Base-by-base conservation (phyloP, 2,888 invertebrate genomes). In the Nomada ruficornis region DNA sequence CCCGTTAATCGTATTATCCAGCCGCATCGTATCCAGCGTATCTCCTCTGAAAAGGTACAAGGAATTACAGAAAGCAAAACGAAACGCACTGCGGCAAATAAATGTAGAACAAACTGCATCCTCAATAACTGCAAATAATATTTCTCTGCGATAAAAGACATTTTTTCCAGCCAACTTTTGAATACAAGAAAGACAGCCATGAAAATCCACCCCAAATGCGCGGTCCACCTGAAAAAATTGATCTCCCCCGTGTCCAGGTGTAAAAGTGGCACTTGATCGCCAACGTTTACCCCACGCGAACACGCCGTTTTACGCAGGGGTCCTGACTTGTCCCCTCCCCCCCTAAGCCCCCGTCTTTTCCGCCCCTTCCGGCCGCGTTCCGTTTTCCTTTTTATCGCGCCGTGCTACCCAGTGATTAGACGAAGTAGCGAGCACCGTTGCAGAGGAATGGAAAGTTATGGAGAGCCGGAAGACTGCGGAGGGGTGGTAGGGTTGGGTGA, bases 371-470 rank as follows among this genome's bases (percentile, higher is more conserved):
- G 55, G 70, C 60, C 54, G 23, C 72, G 80, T 82, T 72, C 57
- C 57, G 63, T 52, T 74, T 54, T 54, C 52, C 70, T 81, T 84
- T 83, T 85, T 77, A 80, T 81, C 85, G 76, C 73, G 65, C 54
- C 44, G 71, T 65, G 80, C 75, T 75, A 68, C 74, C 65, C 77
- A 60, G 78, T 82, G 87, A 87, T 87, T 88, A 84, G 80, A 83
- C 78, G 76, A 80, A 85, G 87, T 73, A 84, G 71, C 79, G 80
- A 77, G 77, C 69, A 65, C 29, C 52, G 76, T 29, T 7, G 68
- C 74, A 72, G 59, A 63, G 69, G 78, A 64, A 76, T 55, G 77
- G 68, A 76, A 70, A 80, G 74, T 86, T 78, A 74, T 18, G 67
- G 63, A 64, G 60, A 74, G 26, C 52, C 60, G 79, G 59, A 75